These are phyloP conservation scores for Andrena camellia DNA, from an alignment of 2,888 invertebrate genomes.

Conservation along the genomic window DNA sequence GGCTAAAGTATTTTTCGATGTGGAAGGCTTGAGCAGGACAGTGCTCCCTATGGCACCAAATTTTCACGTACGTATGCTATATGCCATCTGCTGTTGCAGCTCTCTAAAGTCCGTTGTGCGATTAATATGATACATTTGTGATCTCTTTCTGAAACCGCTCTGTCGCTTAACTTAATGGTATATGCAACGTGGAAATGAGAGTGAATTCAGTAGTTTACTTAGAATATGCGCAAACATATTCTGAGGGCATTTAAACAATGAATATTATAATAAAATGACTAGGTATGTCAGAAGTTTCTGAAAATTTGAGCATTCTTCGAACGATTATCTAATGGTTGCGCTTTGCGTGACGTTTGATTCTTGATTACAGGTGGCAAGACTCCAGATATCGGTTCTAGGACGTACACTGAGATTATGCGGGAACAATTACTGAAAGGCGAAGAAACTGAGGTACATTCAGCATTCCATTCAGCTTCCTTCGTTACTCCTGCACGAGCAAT, in stretches of 20 bases:
- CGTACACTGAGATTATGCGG: slow-evolving; percentile 98
- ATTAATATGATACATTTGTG: slow-evolving; percentile 12
- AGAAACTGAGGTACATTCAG: slow-evolving; percentile 92
- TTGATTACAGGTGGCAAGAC: slow-evolving; percentile 97
- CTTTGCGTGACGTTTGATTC: slow-evolving; percentile 84
- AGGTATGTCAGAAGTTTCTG: slow-evolving; percentile 72
- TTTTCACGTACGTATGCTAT: slow-evolving; percentile 84
- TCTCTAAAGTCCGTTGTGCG: slow-evolving; percentile 69
- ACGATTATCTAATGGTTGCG: slow-evolving; percentile 81
- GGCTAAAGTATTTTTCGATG: slow-evolving; percentile 84
- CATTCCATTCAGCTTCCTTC: background rate
- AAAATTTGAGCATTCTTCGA: slow-evolving; percentile 67
- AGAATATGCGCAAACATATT: slow-evolving; percentile 76
- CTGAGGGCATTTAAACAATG: slow-evolving; percentile 77
- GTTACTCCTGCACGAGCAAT: background rate
- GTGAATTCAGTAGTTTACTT: slow-evolving; percentile 83
- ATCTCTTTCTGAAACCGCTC: slow-evolving; percentile 15
- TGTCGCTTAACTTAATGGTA: slow-evolving; percentile 36
- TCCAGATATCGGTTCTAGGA: slow-evolving; percentile 97
- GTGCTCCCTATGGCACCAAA: slow-evolving; percentile 82
- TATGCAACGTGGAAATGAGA: slow-evolving; percentile 73
- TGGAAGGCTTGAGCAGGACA: slow-evolving; percentile 84
- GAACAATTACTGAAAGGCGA: slow-evolving; percentile 96
- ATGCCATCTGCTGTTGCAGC: slow-evolving; percentile 83
- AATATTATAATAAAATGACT: slow-evolving; percentile 74